These are phyloP conservation scores for Leguminivora glycinivorella DNA, from an alignment of 1,140 invertebrate genomes.

Conservation along the genomic window DNA sequence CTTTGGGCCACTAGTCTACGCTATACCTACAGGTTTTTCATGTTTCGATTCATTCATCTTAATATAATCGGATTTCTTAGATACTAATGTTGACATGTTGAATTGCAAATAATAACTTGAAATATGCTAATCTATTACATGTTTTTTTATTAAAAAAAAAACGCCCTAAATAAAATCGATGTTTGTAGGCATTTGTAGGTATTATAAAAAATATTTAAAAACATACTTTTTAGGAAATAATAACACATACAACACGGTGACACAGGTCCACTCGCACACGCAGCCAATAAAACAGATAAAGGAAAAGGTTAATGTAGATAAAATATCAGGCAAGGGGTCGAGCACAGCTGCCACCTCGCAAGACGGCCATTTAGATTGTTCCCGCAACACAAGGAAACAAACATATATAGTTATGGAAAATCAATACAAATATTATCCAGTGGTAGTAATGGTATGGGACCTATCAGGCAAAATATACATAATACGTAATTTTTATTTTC, in stretches of 20 bases:
- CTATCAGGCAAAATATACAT: too few relatives aligned
- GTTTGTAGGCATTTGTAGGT: too few relatives aligned
- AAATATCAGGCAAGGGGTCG: conserved; percentile 27
- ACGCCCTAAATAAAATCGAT: too few relatives aligned
- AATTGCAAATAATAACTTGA: too few relatives aligned
- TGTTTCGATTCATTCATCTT: neutral
- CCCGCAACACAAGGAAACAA: conserved; percentile 5
- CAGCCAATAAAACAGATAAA: conserved; percentile 21
- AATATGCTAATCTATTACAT: too few relatives aligned
- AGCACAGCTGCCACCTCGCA: conserved; percentile 15
- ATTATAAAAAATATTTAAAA: neutral
- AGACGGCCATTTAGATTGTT: conserved; percentile 12
- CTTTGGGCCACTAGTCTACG: neutral
- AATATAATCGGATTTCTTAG: neutral
- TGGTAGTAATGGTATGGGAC: too few relatives aligned
- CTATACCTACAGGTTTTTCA: neutral
- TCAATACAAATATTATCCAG: neutral
- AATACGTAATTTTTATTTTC: too few relatives aligned
- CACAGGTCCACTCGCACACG: conserved; percentile 2
- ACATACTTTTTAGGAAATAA: neutral
- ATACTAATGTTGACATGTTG: neutral
- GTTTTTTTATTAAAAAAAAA: too few relatives aligned
- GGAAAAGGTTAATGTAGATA: conserved; percentile 27
- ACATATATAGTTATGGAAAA: neutral
- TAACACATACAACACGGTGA: neutral